Conservation (phyloP, 2,113 vertebrate genomes). For the Ellobius talpinus region DNA sequence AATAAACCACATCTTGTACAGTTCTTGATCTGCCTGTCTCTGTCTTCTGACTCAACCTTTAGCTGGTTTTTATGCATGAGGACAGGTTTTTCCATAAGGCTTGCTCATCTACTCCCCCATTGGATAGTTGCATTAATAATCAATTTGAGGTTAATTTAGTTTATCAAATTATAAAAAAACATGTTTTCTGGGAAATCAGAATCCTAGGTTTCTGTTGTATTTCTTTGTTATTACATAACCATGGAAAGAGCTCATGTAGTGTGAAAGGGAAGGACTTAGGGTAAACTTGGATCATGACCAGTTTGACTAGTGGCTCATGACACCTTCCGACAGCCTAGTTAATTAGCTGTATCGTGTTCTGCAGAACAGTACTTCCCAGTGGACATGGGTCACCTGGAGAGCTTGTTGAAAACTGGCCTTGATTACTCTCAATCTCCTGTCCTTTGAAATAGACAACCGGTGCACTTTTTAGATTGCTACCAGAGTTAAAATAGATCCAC, state of each 20-base stretch:
- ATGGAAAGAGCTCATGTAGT: neutral
- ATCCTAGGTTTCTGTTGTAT: neutral
- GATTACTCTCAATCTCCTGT: neutral
- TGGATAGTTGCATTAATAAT: neutral
- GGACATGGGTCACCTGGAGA: neutral
- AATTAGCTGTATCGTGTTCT: neutral
- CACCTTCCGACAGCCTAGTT: neutral
- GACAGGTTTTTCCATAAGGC: neutral
- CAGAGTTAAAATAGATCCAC: neutral
- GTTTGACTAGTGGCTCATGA: neutral
- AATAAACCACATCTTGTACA: neutral
- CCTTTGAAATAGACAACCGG: neutral
- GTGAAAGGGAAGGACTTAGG: neutral
- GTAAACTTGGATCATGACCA: neutral
- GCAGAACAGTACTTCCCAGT: neutral
- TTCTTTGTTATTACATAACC: neutral
- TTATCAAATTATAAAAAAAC: neutral
- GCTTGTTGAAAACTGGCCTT: neutral
- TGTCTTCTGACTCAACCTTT: neutral
- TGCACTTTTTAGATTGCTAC: neutral
- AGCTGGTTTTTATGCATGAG: neutral
- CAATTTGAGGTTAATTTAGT: constrained; percentile 13
- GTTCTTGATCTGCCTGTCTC: neutral
- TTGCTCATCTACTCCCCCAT: neutral
- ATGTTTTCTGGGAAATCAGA: neutral